Percentiles rank a stretch among this genome's conserved stretches.
Evolutionary conservation across 2,113 vertebrate genomes (phyloP).

Genomic region (Melierax canorus): DNA sequence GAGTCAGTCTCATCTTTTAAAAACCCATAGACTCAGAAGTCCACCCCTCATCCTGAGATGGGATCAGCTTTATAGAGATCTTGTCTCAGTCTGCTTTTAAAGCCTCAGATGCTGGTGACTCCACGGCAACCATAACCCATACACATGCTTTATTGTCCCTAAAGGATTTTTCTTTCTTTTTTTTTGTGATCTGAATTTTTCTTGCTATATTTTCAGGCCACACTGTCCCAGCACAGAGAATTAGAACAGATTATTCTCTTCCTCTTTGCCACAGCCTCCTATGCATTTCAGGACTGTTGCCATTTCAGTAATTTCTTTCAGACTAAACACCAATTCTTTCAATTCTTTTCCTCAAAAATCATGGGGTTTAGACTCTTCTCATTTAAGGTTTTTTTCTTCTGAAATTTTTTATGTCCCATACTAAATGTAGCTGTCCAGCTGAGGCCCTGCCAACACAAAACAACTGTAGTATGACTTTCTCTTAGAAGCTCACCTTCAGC

Average conservation of each 20-base stretch:
- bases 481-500: neutral
- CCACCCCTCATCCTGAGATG: neutral
- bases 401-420: neutral
- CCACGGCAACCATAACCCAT: accelerated
- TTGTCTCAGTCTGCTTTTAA: neutral
- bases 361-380: neutral
- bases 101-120: neutral
- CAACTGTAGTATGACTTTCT: neutral
- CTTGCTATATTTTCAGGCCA: neutral
- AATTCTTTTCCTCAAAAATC: neutral
- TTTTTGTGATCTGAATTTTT: neutral
- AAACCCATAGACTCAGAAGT: neutral
- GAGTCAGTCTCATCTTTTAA: neutral
- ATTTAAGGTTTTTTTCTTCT: neutral
- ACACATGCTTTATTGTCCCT: neutral
- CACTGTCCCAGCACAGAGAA: neutral
- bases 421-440: neutral
- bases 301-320: neutral
- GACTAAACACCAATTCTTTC: neutral
- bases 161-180: neutral
- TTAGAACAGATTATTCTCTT: neutral
- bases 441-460: neutral
- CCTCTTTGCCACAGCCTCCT: neutral
- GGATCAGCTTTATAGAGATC: neutral
- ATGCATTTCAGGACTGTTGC: neutral